These are phyloP conservation scores for Copidosoma aretas DNA, from an alignment of 2,888 invertebrate genomes.

Conservation along the genomic window DNA sequence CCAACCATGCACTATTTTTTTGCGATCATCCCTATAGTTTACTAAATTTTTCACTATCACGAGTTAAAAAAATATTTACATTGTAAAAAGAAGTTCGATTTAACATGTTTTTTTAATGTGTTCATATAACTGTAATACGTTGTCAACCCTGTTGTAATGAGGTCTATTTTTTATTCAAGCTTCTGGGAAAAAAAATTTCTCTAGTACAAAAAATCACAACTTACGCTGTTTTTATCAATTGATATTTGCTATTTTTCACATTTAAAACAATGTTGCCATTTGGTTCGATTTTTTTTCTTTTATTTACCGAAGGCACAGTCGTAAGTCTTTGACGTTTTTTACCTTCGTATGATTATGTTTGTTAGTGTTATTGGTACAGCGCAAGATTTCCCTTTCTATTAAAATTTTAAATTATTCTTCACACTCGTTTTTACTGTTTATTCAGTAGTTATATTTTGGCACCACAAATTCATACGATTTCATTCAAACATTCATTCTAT, in stretches of 20 bases:
- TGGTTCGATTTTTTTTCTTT: constrained; percentile 45
- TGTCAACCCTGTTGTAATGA: constrained; percentile 12
- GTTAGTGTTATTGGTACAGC: constrained; percentile 34
- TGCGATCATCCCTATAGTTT: constrained; percentile 30
- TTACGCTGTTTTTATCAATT: constrained; percentile 37
- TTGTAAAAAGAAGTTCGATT: constrained; percentile 22
- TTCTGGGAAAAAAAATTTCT: constrained; percentile 14
- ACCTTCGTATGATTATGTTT: constrained; percentile 28
- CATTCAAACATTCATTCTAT: constrained; percentile 20
- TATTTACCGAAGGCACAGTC: constrained; percentile 60
- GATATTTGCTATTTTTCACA: constrained; percentile 1
- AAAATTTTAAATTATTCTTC: constrained; percentile 35
- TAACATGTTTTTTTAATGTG: constrained; percentile 11
- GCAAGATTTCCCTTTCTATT: constrained; percentile 35
- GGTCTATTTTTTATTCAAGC: constrained; percentile 9
- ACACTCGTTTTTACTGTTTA: constrained; percentile 28
- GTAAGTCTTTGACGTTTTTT: constrained; percentile 53
- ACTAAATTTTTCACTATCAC: constrained; percentile 30
- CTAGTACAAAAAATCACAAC: constrained; percentile 34
- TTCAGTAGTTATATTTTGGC: constrained; percentile 53
- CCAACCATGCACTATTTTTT: constrained; percentile 12
- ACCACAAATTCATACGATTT: constrained; percentile 51
- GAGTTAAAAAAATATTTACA: constrained; percentile 35
- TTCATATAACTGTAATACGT: constrained; percentile 23
- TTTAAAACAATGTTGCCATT: constrained; percentile 44